A percentile compares a stretch with the other conserved stretches of the same genome.
Evolutionary conservation across 2,113 vertebrate species (phyloP).

Genomic region (Lagenorhynchus albirostris): DNA sequence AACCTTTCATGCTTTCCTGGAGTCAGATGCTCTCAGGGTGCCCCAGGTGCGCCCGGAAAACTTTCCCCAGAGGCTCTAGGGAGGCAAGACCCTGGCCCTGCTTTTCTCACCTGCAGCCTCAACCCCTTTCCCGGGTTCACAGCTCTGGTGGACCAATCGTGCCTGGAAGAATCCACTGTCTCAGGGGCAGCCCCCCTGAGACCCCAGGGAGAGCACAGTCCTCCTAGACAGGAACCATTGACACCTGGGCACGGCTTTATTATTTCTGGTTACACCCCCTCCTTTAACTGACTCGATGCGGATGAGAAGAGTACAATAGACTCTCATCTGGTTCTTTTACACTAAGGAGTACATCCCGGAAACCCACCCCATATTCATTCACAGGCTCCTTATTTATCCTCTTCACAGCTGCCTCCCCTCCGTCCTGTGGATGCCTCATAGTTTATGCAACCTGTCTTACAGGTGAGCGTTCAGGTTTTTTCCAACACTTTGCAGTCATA

Average conservation of each 20-base stretch:
- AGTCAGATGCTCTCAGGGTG: accelerated
- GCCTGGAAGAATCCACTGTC: accelerated
- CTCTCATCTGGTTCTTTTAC: accelerated
- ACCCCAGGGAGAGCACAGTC: accelerated
- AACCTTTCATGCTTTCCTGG: accelerated
- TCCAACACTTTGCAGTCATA: background rate
- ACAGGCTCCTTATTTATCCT: accelerated
- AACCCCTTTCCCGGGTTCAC: accelerated
- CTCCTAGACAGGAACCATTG: accelerated
- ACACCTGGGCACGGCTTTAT: accelerated
- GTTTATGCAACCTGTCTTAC: accelerated
- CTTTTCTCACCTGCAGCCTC: accelerated
- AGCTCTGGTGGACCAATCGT: accelerated
- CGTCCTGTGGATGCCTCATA: accelerated
- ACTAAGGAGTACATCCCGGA: accelerated
- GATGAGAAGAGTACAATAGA: accelerated
- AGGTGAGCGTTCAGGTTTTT: accelerated
- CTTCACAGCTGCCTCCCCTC: accelerated
- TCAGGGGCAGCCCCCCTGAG: accelerated
- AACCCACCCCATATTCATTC: accelerated
- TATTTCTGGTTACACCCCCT: accelerated
- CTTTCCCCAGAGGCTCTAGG: accelerated
- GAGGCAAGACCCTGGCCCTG: accelerated
- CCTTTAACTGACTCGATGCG: accelerated
- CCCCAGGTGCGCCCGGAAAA: accelerated